Evolutionary conservation across 2,797 vertebrate species (phyloP), one percentile per base, ranked within the genome.

Genomic region (Sebastes diploproa): DNA sequence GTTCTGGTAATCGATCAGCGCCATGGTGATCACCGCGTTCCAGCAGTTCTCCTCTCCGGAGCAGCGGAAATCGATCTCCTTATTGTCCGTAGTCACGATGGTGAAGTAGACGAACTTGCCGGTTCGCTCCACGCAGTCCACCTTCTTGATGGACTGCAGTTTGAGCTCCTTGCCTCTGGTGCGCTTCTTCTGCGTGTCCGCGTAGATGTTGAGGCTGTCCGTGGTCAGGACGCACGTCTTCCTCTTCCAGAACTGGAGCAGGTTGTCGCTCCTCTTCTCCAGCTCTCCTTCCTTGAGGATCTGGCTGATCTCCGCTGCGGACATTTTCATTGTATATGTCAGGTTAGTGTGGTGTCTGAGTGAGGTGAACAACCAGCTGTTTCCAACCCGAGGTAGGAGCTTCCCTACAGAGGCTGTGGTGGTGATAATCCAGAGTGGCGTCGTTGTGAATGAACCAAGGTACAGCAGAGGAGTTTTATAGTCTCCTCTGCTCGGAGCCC

Each of bases 51-150:
- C 95, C 91, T 98, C 96, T 55, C 95, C 96, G 0, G 96, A 84
- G 91, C 97, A 98, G 90, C 98, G 95, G 95, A 99, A 99, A 90
- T 99, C 98, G 84, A 99, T 98, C 94, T 99, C 98, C 87, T 97
- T 97, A 91, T 96, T 94, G 93, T 98, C 97, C 7, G 96, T 98
- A 85, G 98, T 99, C 52, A 99, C 98, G 86, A 99, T 97, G 88
- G 98, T 99, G 96, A 99, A 99, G 91, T 99, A 99, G 90, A 98
- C 95, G 94, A 98, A 97, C 89, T 97, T 98, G 90, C 97, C 97
- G 50, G 97, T 98, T 92, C 97, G 96, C 96, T 99, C 98, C 95
- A 99, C 98, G 88, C 98, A 98, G 94, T 99, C 98, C 94, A 99
- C 95, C 84, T 98, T 99, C 94, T 96, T 96, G 90, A 99, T 97